A percentile compares a stretch with the other conserved stretches of the same genome.
Evolutionary conservation across 2,797 vertebrate genomes (phyloP).

Genomic region (Pseudochaenichthys georgianus): DNA sequence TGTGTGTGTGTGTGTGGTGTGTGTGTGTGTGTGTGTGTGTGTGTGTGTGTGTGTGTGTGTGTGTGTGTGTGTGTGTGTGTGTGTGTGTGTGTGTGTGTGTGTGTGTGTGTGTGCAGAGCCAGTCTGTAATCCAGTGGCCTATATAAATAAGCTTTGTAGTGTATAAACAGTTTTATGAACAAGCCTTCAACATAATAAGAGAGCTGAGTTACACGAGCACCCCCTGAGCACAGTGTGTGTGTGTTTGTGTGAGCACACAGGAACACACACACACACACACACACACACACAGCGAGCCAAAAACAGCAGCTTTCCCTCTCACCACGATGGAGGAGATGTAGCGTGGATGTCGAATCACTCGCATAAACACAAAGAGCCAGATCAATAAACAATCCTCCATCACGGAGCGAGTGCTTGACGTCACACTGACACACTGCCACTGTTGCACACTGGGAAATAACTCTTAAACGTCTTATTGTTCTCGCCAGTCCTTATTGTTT

Average conservation of each 20-base stretch:
- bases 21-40: slow-evolving; percentile 44
- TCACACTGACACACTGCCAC: slow-evolving; percentile 47
- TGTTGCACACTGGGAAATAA: slow-evolving; percentile 34
- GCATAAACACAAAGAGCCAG: slow-evolving; percentile 73
- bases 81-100: slow-evolving; percentile 31
- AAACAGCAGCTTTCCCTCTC: slow-evolving; percentile 80
- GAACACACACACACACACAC: slow-evolving; percentile 48
- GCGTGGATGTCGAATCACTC: slow-evolving; percentile 65
- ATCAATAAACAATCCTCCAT: slow-evolving; percentile 76
- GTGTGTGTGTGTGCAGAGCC: slow-evolving; percentile 67
- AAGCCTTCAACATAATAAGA: slow-evolving; percentile 83
- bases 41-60: too few relatives aligned
- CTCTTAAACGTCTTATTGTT: slow-evolving; percentile 23
- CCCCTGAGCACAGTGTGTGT: slow-evolving; percentile 37
- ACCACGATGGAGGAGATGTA: slow-evolving; percentile 70
- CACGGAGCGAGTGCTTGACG: slow-evolving; percentile 42
- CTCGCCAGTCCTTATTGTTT: slow-evolving; percentile 28
- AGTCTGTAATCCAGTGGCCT: slow-evolving; percentile 84
- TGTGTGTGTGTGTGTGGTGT: too few relatives aligned
- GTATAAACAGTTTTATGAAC: slow-evolving; percentile 88
- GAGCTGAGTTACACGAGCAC: slow-evolving; percentile 76
- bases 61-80: too few relatives aligned
- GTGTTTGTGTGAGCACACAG: slow-evolving; percentile 6
- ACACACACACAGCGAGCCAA: slow-evolving; percentile 64
- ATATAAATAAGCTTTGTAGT: slow-evolving; percentile 88